phyloP scores from a whole-genome alignment of 2,797 vertebrate species.

The Phoeniculus purpureus region DNA sequence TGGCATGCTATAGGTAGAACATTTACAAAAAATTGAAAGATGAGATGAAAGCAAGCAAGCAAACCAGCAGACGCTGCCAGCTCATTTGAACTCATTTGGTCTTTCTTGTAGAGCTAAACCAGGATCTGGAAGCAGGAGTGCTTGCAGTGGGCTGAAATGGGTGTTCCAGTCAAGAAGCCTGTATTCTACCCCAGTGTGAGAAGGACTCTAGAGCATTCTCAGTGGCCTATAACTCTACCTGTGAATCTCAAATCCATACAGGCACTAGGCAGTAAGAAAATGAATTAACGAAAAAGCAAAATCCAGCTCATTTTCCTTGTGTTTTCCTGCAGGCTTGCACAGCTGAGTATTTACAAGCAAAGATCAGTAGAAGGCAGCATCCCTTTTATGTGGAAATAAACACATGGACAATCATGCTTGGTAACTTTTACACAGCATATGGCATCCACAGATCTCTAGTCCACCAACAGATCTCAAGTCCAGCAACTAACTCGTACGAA shows the following conservation, averaged over 20 bases:
- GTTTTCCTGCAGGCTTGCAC: not conserved
- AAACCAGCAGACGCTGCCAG: not conserved
- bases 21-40: not conserved
- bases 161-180: not conserved
- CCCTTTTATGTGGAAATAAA: not conserved
- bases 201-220: not conserved
- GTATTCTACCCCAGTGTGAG: not conserved
- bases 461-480: not conserved
- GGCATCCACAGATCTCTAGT: not conserved
- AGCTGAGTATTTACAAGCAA: not conserved
- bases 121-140: not conserved
- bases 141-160: not conserved
- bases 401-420: not conserved
- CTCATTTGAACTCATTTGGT: not conserved
- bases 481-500: not conserved
- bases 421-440: not conserved
- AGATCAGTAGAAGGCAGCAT: not conserved
- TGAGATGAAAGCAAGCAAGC: not conserved
- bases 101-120: not conserved
- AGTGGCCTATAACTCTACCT: not conserved
- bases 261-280: not conserved
- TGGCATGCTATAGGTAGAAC: not conserved
- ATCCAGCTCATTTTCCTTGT: not conserved
- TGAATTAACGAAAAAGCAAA: not conserved
- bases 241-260: not conserved